Evolutionary conservation across 2,797 vertebrate species (phyloP).

Genomic region (Rhabdophis nuchalis): DNA sequence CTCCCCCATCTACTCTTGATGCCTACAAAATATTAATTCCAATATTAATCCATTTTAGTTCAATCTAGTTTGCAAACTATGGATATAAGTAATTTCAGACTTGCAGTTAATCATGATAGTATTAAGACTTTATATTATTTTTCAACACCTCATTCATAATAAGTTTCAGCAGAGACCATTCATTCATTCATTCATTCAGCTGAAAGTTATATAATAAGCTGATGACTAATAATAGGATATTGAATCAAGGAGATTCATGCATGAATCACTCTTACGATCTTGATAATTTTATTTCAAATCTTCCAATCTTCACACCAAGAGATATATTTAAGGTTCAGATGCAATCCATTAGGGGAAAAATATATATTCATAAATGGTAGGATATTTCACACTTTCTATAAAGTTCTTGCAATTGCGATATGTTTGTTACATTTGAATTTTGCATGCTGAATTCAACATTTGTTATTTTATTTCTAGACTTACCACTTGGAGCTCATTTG

Average conservation of each 20-base stretch:
- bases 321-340: not conserved
- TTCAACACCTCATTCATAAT: not conserved
- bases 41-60: not conserved
- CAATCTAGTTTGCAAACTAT: not conserved
- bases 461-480: not conserved
- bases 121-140: not conserved
- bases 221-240: not conserved
- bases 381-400: not conserved
- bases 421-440: not conserved
- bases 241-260: not conserved
- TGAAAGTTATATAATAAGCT: not conserved
- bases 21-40: not conserved
- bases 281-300: not conserved
- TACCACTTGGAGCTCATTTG: not conserved
- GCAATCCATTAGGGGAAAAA: not conserved
- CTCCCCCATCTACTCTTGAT: not conserved
- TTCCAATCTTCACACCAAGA: not conserved
- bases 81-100: not conserved
- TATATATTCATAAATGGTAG: not conserved
- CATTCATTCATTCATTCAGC: slow-evolving; percentile 7
- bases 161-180: not conserved
- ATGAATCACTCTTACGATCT: not conserved
- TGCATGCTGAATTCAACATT: not conserved
- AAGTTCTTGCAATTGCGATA: not conserved
- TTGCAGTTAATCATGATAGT: not conserved